Conservation (phyloP, 2,888 invertebrate genomes). For the Oxycera nigricornis region DNA sequence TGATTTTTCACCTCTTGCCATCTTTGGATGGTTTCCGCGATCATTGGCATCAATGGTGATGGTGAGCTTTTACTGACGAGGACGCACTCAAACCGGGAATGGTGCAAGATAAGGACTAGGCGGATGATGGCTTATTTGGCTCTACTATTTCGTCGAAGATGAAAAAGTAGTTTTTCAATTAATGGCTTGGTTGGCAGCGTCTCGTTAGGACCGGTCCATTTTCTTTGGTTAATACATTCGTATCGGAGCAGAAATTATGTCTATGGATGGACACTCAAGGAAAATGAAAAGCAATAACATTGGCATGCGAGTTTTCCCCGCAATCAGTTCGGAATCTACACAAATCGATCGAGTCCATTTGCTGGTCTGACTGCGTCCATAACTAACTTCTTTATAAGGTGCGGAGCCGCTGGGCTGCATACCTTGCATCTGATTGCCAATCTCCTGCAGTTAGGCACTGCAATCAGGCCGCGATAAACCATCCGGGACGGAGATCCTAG, state of each 20-base stretch:
- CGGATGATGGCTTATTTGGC: neutral
- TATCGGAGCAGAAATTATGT: too few relatives aligned
- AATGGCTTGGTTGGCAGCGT: neutral
- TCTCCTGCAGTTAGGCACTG: neutral
- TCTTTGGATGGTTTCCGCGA: slow-evolving; percentile 2
- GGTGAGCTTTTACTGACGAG: too few relatives aligned
- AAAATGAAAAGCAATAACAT: too few relatives aligned
- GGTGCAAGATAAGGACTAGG: neutral
- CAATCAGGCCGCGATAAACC: neutral
- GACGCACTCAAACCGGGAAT: too few relatives aligned
- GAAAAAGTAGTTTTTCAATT: neutral
- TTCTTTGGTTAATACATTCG: neutral
- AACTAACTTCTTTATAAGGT: neutral
- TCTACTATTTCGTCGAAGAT: neutral
- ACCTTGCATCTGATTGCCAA: neutral
- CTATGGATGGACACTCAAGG: too few relatives aligned
- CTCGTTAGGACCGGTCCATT: neutral
- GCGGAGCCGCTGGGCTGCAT: neutral
- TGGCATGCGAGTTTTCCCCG: too few relatives aligned
- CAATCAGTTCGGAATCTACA: too few relatives aligned
- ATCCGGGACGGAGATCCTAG: neutral
- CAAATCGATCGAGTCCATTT: too few relatives aligned
- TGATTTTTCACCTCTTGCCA: slow-evolving; percentile 18
- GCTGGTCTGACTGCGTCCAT: too few relatives aligned
- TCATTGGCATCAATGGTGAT: neutral